phyloP scores from a whole-genome alignment of 2,888 invertebrate genomes.

The Eustalomyia histrio region DNA sequence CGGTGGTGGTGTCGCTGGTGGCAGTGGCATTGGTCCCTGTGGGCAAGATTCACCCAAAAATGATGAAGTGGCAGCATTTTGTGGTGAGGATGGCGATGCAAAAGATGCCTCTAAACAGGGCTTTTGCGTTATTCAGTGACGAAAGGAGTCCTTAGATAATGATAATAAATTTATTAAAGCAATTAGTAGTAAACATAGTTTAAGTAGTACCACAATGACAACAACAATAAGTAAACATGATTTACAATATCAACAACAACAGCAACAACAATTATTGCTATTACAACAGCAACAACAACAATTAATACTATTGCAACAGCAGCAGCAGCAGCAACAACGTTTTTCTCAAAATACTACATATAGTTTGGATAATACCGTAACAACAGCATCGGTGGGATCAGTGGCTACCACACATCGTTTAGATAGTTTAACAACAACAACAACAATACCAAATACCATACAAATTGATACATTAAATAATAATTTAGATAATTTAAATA shows the following conservation, averaged over 20 bases:
- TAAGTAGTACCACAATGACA: slow-evolving; percentile 80
- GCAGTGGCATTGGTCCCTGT: slow-evolving; percentile 79
- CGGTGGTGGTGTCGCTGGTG: slow-evolving; percentile 71
- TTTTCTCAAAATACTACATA: slow-evolving; percentile 62
- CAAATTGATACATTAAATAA: slow-evolving; percentile 75
- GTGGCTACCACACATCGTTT: slow-evolving; percentile 69
- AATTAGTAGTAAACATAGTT: slow-evolving; percentile 79
- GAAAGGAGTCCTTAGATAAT: slow-evolving; percentile 82
- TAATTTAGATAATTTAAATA: slow-evolving; percentile 67
- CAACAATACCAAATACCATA: slow-evolving; percentile 70
- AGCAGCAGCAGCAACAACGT: slow-evolving; percentile 62
- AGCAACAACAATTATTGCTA: slow-evolving; percentile 67
- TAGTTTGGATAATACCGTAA: slow-evolving; percentile 61
- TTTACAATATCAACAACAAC: slow-evolving; percentile 72
- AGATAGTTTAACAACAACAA: slow-evolving; percentile 75
- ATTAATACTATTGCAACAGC: slow-evolving; percentile 49
- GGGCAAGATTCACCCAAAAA: slow-evolving; percentile 85
- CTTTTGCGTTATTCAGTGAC: slow-evolving; percentile 89
- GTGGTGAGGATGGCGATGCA: slow-evolving; percentile 80
- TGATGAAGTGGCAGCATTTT: slow-evolving; percentile 81
- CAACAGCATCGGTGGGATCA: slow-evolving; percentile 49
- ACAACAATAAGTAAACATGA: slow-evolving; percentile 80
- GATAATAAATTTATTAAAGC: slow-evolving; percentile 80
- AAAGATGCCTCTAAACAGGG: slow-evolving; percentile 85
- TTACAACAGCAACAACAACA: slow-evolving; percentile 67